Conservation (phyloP, 2,797 vertebrate species). For the Gadopsis bispinosus region DNA sequence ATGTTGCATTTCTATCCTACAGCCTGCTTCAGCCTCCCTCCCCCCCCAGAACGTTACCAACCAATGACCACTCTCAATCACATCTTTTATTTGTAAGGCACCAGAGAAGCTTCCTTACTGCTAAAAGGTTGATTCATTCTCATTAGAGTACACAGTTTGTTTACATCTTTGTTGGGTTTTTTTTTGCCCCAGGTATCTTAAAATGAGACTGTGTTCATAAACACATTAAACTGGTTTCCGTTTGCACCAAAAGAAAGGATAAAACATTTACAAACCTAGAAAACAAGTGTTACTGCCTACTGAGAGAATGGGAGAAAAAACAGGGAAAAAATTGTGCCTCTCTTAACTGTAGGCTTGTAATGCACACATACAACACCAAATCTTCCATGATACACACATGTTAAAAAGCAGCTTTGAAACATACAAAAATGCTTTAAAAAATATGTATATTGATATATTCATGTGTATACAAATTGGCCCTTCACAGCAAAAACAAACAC, state of each 20-base stretch:
- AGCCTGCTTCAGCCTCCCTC: neutral
- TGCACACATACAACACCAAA: constrained; percentile 76
- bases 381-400: constrained; percentile 80
- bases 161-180: constrained; percentile 66
- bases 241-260: constrained; percentile 78
- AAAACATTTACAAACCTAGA: constrained; percentile 85
- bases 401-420: constrained; percentile 88
- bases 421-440: constrained; percentile 89
- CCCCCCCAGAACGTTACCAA: constrained; percentile 11
- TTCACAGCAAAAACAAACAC: constrained; percentile 81
- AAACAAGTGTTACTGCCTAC: constrained; percentile 76
- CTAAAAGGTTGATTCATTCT: constrained; percentile 86
- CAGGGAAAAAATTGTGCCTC: constrained; percentile 74
- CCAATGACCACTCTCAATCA: constrained; percentile 77
- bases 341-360: constrained; percentile 75
- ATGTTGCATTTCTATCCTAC: constrained; percentile 8
- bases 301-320: constrained; percentile 64
- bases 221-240: constrained; percentile 81
- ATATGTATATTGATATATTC: constrained; percentile 89
- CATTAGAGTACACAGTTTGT: constrained; percentile 82
- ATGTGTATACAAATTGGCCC: constrained; percentile 87
- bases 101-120: constrained; percentile 90
- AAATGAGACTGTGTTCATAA: constrained; percentile 82
- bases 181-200: constrained; percentile 64
- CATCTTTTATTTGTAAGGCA: constrained; percentile 91